Conservation (phyloP, 2,888 invertebrate genomes). For the Zygaena filipendulae region DNA sequence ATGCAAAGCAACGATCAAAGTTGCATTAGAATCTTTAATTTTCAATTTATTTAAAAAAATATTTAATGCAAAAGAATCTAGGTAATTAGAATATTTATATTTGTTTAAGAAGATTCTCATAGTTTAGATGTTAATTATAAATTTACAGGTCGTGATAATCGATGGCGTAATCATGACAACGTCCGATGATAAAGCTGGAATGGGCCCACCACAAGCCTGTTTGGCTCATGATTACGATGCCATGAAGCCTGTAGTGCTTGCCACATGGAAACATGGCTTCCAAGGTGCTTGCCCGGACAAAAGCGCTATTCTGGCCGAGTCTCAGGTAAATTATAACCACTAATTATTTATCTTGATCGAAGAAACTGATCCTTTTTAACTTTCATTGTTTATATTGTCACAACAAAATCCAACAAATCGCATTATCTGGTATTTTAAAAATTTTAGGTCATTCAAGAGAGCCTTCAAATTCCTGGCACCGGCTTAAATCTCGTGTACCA, state of each 20-base stretch:
- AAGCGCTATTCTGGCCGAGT: conserved; percentile 89
- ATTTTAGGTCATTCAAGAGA: conserved; percentile 90
- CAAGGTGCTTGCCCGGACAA: conserved; percentile 95
- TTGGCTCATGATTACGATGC: conserved; percentile 89
- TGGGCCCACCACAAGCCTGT: conserved; percentile 80
- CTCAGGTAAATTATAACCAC: conserved; percentile 65
- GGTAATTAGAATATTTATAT: too few relatives aligned
- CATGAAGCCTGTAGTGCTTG: conserved; percentile 93
- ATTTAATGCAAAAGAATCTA: too few relatives aligned
- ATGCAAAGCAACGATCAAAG: conserved; percentile 49
- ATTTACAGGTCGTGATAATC: conserved; percentile 89
- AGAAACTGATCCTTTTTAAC: too few relatives aligned
- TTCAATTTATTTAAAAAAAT: too few relatives aligned
- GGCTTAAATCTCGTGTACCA: conserved; percentile 96
- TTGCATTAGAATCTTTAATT: conserved; percentile 39
- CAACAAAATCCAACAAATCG: too few relatives aligned
- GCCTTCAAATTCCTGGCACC: conserved; percentile 92
- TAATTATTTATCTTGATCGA: too few relatives aligned
- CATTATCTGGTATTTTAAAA: too few relatives aligned
- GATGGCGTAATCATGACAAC: conserved; percentile 86
- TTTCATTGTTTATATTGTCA: too few relatives aligned
- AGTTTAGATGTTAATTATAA: too few relatives aligned
- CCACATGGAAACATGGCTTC: conserved; percentile 95
- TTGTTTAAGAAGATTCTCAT: too few relatives aligned
- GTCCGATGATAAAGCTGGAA: conserved; percentile 79